Evolutionary conservation across 2,797 vertebrate species (phyloP), one percentile per base, ranked within the genome.

Genomic region (Capromys pilorides): DNA sequence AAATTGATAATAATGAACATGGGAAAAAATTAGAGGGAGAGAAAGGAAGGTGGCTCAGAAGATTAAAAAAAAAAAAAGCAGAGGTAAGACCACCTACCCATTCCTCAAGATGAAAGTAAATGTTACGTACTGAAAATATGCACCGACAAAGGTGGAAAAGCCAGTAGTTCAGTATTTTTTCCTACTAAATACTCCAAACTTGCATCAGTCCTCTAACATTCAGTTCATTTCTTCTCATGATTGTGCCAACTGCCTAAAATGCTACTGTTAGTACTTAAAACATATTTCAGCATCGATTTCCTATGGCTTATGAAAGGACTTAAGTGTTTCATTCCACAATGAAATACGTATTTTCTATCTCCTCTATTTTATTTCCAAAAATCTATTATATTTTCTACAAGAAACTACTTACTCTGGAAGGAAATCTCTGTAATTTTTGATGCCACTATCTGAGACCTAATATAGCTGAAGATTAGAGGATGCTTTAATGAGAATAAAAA

Each of bases 391-490:
- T 81, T 86, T 77, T 51, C 10, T 77, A 86, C 12, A 45, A 69
- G 54, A 59, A 66, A n/a, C 19, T 71, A 49, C 28, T 81, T 71
- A 62, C 4, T 41, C 5, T n/a, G 28, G 36, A 87, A 71, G 19
- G 26, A 80, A 90, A 41, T 61, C 33, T 45, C 45, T 4, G 45
- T 51, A 77, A 71, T 49, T 41, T 10, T 80, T 90, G 36, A 12
- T n/a, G 19, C 94, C 54, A 73, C 49, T 88, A 92, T 51, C 45
- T 69, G 85, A 77, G 21, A 88, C 51, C 24, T 75, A 88, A 54
- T 91, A 5, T 54, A 57, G 49, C 39, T 26, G 18, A 95, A 4
- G 26, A 36, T 85, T 88, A 9, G n/a, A 69, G 36, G 80, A 8
- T 61, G 28, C 54, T 62, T 39, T 26, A 67, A 1, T 67, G 21